Evolutionary conservation across 2,888 invertebrate species (phyloP).

Genomic region (Petrolisthes manimaculis): DNA sequence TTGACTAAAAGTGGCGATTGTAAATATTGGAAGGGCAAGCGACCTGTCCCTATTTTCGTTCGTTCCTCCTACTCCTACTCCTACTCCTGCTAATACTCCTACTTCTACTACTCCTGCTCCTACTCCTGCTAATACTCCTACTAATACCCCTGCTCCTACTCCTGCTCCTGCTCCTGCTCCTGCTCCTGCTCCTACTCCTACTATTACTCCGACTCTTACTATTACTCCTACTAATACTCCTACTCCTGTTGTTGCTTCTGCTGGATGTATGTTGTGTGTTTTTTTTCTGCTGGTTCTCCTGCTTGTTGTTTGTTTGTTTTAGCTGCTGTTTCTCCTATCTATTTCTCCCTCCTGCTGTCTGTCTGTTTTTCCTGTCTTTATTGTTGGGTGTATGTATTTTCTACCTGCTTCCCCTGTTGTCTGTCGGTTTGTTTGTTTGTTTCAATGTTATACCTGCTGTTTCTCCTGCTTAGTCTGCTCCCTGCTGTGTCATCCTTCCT

Average conservation of each 20-base stretch:
- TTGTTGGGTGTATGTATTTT: not conserved
- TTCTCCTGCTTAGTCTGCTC: too few relatives aligned
- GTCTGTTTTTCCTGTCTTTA: not conserved
- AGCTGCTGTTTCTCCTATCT: not conserved
- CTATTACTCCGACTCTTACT: slow-evolving; percentile 12
- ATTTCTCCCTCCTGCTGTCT: not conserved
- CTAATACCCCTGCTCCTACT: not conserved
- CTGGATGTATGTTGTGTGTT: too few relatives aligned
- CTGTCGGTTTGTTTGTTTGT: too few relatives aligned
- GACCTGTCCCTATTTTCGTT: not conserved
- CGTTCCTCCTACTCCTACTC: not conserved
- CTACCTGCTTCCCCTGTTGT: not conserved
- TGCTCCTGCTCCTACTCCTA: not conserved
- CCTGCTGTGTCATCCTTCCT: too few relatives aligned
- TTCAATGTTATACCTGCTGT: too few relatives aligned
- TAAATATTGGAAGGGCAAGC: slow-evolving; percentile 35
- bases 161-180: not conserved
- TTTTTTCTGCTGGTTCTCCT: too few relatives aligned
- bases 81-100: not conserved
- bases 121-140: not conserved
- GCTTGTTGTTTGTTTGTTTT: too few relatives aligned
- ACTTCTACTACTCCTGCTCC: not conserved
- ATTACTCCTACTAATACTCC: too few relatives aligned
- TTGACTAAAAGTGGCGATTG: slow-evolving; percentile 49
- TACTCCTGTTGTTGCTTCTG: too few relatives aligned